Percentiles rank a stretch among this genome's conserved stretches.
Conservation (phyloP, 2,113 vertebrate genomes). For the Riparia riparia region DNA sequence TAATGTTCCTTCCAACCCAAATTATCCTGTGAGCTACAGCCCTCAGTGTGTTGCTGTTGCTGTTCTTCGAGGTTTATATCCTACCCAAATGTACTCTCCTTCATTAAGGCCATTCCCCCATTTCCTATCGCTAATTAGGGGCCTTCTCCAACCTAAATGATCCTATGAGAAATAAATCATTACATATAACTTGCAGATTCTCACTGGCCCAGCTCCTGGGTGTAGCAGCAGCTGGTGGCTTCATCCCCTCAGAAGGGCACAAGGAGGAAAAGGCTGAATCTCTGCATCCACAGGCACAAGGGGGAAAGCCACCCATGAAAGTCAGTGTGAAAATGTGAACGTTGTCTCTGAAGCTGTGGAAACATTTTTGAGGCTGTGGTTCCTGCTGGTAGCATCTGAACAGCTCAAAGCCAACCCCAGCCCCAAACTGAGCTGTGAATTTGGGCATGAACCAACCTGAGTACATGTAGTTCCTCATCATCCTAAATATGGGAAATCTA, state of each 20-base stretch:
- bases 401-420: background rate
- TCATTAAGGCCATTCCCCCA: background rate
- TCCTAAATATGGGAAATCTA: background rate
- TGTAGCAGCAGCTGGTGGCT: background rate
- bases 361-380: background rate
- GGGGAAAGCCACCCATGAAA: fast-evolving
- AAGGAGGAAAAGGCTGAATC: background rate
- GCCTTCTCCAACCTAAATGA: background rate
- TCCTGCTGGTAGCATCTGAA: background rate
- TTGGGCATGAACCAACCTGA: background rate
- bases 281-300: background rate
- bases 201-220: background rate
- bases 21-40: background rate
- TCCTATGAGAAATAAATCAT: no score
- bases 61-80: background rate
- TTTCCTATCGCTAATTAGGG: background rate
- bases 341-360: background rate
- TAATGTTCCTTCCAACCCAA: background rate
- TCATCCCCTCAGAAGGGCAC: background rate
- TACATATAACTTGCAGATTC: fast-evolving
- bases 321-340: fast-evolving
- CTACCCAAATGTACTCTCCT: background rate
- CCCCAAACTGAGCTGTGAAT: background rate
- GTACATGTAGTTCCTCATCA: background rate
- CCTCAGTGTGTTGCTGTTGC: background rate